phyloP scores from a whole-genome alignment of 2,113 vertebrate genomes.

The Scomber scombrus region DNA sequence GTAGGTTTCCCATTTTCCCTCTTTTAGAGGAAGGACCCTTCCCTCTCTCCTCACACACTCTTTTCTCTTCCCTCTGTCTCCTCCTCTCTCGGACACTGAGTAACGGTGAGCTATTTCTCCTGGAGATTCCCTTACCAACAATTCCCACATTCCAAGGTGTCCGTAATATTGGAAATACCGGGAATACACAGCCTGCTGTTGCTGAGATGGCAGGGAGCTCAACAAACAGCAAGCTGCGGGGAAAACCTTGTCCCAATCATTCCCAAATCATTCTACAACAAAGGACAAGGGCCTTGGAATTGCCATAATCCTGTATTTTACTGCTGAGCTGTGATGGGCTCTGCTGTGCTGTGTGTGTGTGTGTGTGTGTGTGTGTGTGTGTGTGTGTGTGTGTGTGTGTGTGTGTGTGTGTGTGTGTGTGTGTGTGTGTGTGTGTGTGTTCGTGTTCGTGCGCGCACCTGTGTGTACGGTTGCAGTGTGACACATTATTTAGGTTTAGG shows the following conservation, averaged over 20 bases:
- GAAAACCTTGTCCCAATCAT: conserved; percentile 74
- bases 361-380: conserved; percentile 22
- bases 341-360: conserved; percentile 44
- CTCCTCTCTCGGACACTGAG: conserved; percentile 36
- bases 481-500: conserved; percentile 53
- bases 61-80: conserved; percentile 17
- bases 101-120: conserved; percentile 25
- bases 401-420: conserved; percentile 9
- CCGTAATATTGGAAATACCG: conserved; percentile 35
- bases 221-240: conserved; percentile 58
- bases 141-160: conserved; percentile 35
- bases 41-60: neutral
- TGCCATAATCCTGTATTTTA: conserved; percentile 77
- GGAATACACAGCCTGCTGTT: conserved; percentile 45
- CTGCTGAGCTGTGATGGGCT: conserved; percentile 71
- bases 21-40: conserved; percentile 23
- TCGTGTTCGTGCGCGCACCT: conserved; percentile 9
- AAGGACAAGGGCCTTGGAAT: conserved; percentile 71
- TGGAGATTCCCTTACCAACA: conserved; percentile 38
- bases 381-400: conserved; percentile 18
- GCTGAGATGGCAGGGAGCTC: conserved; percentile 38
- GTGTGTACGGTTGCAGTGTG: conserved; percentile 30
- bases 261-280: conserved; percentile 80
- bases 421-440: conserved; percentile 25
- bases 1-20: conserved; percentile 8